Evolutionary conservation across 2,797 vertebrate genomes (phyloP), one percentile per base, ranked within the genome.

Genomic region (Toxotes lorentzi): DNA sequence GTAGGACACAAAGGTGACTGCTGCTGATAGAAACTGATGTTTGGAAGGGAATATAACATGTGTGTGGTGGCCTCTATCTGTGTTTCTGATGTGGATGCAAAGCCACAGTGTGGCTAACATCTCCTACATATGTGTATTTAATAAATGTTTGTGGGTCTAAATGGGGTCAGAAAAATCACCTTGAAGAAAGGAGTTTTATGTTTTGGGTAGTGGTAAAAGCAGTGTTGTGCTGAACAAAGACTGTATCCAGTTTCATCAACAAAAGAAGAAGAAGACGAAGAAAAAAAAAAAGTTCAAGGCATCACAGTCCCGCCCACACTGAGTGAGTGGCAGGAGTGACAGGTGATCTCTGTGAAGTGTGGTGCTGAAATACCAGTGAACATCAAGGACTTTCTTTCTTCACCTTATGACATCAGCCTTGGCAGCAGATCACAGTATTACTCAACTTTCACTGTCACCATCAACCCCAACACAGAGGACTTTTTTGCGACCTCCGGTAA

Each of bases 241-340:
- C 1, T 4, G 59, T 73, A 61, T 43, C 13, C 3, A 13, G n/a
- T 78, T 81, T 81, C 58, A 77, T 70, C 62, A 76, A 54, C 69
- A 79, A 70, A 70, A 34, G 30, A 4, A 23, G 17, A 40, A 14
- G n/a, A n/a, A n/a, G n/a, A n/a, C n/a, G n/a, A 41, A 43, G 63
- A 57, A 45, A 19, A 48, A 73, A 17, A 32, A 27, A 84, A 74
- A 57, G 70, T 67, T 78, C 66, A 79, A 83, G 48, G 63, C 77
- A 79, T 70, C 73, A 40, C 34, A 66, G 70, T 23, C 41, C 80
- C 67, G 34, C 69, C 82, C 74, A 70, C 73, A 32, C 41, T 0
- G 23, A 53, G 19, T 56, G 82, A 90, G 32, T 38, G 75, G 79
- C 70, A n/a, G 35, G 65, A 11, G 30, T 70, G 86, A 84, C 82